phyloP scores from a whole-genome alignment of 2,888 invertebrate species.

The Cremastinae sp. region DNA sequence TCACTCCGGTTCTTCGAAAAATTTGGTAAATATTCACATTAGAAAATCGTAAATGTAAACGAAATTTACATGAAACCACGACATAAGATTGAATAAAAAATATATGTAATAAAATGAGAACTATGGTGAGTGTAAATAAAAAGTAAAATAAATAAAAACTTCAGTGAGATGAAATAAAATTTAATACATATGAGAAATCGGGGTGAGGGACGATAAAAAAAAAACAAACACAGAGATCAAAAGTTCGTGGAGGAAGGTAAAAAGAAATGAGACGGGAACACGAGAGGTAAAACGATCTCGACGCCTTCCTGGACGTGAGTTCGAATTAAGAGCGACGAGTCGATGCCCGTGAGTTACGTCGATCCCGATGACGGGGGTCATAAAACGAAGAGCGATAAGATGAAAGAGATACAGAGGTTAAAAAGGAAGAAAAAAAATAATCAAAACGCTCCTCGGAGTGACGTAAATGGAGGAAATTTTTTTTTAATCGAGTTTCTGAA shows the following conservation, averaged over 20 bases:
- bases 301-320: conserved; percentile 68
- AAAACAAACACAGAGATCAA: neutral
- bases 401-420: conserved; percentile 34
- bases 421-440: conserved; percentile 22
- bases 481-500: conserved; percentile 6
- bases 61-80: no score
- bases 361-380: conserved; percentile 44
- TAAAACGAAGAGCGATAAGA: conserved; percentile 44
- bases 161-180: neutral
- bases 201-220: neutral
- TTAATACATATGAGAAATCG: neutral
- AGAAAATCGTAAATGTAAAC: no score
- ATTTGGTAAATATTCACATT: neutral
- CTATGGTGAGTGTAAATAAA: no score
- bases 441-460: conserved; percentile 29
- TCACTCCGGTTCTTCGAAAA: neutral
- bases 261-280: conserved; percentile 1
- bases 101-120: no score
- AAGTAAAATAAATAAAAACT: neutral
- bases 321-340: conserved; percentile 71
- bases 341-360: conserved; percentile 58
- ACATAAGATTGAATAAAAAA: no score
- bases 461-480: neutral
- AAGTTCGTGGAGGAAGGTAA: neutral
- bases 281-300: conserved; percentile 55